phyloP scores from a whole-genome alignment of 1,140 invertebrate genomes.

The Drosophila sproati region DNA sequence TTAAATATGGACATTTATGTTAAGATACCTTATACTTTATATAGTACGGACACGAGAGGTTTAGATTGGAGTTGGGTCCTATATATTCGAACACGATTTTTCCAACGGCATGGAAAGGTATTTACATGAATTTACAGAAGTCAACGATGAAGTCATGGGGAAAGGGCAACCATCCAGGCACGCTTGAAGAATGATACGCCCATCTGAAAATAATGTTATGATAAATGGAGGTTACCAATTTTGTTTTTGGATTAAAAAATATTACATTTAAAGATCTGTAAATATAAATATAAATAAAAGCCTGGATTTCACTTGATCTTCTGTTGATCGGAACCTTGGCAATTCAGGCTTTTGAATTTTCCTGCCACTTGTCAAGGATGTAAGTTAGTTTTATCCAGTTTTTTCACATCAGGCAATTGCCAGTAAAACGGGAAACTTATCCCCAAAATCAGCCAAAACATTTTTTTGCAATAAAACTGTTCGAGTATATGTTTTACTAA shows the following conservation, averaged over 20 bases:
- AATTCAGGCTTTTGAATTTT: constrained; percentile 37
- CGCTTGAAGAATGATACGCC: constrained; percentile 16
- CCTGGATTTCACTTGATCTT: constrained; percentile 15
- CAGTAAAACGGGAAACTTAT: not conserved
- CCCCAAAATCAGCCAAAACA: not conserved
- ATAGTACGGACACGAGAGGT: constrained; percentile 27
- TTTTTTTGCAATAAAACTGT: not conserved
- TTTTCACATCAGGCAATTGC: not conserved
- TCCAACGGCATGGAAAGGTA: not conserved
- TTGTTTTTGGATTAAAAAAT: no score
- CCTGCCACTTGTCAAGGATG: not conserved
- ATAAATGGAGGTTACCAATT: no score
- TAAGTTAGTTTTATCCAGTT: not conserved
- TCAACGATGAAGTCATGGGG: constrained; percentile 13
- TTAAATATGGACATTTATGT: not conserved
- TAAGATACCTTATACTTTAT: not conserved
- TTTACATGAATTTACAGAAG: not conserved
- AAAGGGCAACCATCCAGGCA: constrained; percentile 25
- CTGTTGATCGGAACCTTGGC: not conserved
- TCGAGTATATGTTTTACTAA: not conserved
- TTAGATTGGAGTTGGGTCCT: not conserved
- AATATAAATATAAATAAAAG: not conserved
- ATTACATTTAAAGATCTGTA: not conserved
- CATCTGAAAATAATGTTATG: not conserved
- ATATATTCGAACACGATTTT: not conserved